A percentile compares a stretch with the other conserved stretches of the same genome.
Conservation (phyloP, 2,797 vertebrate species). For the Eulemur coronatus region DNA sequence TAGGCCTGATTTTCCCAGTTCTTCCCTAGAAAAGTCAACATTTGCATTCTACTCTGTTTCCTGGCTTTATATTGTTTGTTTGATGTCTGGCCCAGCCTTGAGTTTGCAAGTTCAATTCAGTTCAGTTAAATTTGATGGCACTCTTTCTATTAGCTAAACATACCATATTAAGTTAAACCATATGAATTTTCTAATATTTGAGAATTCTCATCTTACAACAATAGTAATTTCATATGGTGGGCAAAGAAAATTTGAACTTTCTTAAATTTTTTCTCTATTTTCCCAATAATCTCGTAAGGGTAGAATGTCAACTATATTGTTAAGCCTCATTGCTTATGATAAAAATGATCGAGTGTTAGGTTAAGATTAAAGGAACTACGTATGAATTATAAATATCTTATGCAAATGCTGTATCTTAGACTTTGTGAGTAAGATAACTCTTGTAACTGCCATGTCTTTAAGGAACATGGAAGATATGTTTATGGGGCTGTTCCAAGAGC, state of each 20-base stretch:
- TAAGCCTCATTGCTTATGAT: not conserved
- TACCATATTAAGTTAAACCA: not conserved
- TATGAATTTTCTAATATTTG: not conserved
- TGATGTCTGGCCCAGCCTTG: not conserved
- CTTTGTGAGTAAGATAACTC: not conserved
- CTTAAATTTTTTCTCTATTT: not conserved
- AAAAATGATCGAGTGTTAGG: not conserved
- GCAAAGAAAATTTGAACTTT: not conserved
- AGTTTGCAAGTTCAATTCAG: not conserved
- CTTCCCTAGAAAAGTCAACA: not conserved
- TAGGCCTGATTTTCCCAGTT: not conserved
- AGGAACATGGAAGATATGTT: not conserved
- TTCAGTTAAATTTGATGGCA: not conserved
- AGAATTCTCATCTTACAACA: not conserved
- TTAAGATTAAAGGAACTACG: not conserved
- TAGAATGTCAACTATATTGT: not conserved
- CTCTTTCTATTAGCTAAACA: not conserved
- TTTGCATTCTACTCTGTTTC: not conserved
- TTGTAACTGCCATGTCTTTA: not conserved
- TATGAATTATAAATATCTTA: not conserved
- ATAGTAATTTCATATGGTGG: not conserved
- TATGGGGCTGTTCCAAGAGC: not conserved
- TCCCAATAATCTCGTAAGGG: not conserved
- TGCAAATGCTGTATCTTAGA: not conserved
- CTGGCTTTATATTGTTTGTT: not conserved